Conservation (phyloP, 2,888 invertebrate genomes). For the Stenotaenia linearis region DNA sequence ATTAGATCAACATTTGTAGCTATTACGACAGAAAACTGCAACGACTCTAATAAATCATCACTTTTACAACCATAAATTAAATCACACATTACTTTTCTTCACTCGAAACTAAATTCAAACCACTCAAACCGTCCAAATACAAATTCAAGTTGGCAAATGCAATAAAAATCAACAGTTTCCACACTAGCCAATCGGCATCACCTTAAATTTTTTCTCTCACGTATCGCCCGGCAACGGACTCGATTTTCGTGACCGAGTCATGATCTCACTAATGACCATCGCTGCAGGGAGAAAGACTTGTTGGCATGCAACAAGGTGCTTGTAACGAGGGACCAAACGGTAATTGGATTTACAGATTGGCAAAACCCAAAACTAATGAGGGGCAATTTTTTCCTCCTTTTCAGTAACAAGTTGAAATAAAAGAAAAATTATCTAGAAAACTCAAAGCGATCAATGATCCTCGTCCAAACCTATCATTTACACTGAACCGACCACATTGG, state of each 20-base stretch:
- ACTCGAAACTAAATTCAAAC: neutral
- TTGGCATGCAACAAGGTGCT: constrained; percentile 26
- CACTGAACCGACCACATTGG: neutral
- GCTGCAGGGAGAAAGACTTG: constrained; percentile 17
- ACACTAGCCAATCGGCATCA: neutral
- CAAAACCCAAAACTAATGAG: constrained; percentile 21
- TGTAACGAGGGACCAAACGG: constrained; percentile 11
- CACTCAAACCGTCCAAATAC: neutral
- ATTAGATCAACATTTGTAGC: constrained; percentile 21
- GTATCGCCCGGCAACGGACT: neutral
- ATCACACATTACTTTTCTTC: neutral
- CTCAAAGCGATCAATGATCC: neutral
- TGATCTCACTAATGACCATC: constrained; percentile 26
- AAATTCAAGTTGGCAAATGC: neutral
- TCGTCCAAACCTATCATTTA: constrained; percentile 5
- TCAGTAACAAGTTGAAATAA: neutral
- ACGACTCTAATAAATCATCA: neutral
- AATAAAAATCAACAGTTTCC: neutral
- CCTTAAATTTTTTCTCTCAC: neutral
- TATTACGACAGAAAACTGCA: neutral
- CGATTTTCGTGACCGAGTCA: constrained; percentile 8
- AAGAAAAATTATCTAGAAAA: neutral
- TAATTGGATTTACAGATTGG: constrained; percentile 26
- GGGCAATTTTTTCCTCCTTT: neutral
- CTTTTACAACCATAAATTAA: constrained; percentile 15